Evolutionary conservation across 2,113 vertebrate species (phyloP).

Genomic region (Pogonocichla stellata): DNA sequence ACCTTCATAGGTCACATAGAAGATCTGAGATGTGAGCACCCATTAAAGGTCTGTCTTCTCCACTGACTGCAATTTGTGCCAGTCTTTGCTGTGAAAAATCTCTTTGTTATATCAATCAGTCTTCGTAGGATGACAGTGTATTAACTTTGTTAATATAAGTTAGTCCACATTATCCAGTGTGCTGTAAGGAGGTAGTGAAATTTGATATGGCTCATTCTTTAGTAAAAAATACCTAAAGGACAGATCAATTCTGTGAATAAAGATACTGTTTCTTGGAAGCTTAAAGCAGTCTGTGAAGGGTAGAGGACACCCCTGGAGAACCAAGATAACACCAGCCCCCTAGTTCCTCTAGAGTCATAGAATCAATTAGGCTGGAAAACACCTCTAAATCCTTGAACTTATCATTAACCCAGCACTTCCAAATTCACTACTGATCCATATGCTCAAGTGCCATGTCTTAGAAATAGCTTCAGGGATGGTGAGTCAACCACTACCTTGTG

Average conservation of each 20-base stretch:
- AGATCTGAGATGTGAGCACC: neutral
- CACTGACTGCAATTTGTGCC: neutral
- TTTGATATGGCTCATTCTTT: neutral
- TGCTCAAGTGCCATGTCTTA: fast-evolving
- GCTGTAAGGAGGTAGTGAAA: neutral
- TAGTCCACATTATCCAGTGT: neutral
- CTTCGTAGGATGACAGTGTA: neutral
- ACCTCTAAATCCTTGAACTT: neutral
- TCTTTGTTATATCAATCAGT: neutral
- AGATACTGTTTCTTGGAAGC: neutral
- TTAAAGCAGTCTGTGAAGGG: neutral
- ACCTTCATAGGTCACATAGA: neutral
- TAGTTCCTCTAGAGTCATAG: neutral
- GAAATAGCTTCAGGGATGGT: neutral
- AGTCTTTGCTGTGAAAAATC: neutral
- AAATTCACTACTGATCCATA: neutral
- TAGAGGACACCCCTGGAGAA: neutral
- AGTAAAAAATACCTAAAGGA: neutral
- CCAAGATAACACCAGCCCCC: neutral
- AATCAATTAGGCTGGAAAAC: neutral
- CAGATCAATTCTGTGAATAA: neutral
- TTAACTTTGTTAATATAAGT: neutral
- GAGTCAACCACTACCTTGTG: neutral
- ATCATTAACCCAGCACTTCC: too few relatives aligned
- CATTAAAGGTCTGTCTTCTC: neutral